Conservation (phyloP, 2,797 vertebrate species). For the Staurois parvus region DNA sequence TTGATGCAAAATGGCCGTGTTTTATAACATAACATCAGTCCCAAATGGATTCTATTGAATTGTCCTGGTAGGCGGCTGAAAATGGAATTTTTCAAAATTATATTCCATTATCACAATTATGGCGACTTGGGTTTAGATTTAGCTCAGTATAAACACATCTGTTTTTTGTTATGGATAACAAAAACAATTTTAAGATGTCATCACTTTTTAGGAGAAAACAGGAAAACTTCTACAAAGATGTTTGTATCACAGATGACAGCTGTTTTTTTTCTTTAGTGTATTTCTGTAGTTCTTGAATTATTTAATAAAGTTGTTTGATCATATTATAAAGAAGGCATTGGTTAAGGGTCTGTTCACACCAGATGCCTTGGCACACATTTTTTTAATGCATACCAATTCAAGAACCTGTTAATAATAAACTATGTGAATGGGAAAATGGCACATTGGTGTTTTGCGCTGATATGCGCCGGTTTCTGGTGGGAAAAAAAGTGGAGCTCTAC, state of each 20-base stretch:
- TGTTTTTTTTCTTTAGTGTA: not conserved
- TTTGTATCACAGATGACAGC: slow-evolving; percentile 8
- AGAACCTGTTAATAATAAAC: too few species aligned
- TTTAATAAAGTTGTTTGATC: not conserved
- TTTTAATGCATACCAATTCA: too few species aligned
- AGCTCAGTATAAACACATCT: slow-evolving; percentile 46
- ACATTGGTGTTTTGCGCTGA: too few species aligned
- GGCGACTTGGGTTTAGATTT: slow-evolving; percentile 38
- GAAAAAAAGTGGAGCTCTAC: too few species aligned
- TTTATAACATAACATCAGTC: slow-evolving; percentile 31
- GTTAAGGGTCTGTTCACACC: not conserved
- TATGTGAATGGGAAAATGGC: too few species aligned
- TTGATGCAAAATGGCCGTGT: slow-evolving; percentile 54
- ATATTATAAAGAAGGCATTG: not conserved
- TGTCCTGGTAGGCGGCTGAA: slow-evolving; percentile 34
- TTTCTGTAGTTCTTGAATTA: not conserved
- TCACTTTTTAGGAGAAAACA: slow-evolving; percentile 13
- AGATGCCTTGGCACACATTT: too few species aligned
- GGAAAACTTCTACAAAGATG: not conserved
- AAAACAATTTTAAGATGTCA: slow-evolving; percentile 28
- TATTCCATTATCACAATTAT: slow-evolving; percentile 55
- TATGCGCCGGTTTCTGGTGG: too few species aligned
- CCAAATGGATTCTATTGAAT: slow-evolving; percentile 20
- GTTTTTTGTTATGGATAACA: slow-evolving; percentile 33
- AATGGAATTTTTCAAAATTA: slow-evolving; percentile 35